Evolutionary conservation across 2,888 invertebrate species (phyloP), one percentile per base, ranked within the genome.

Genomic region (Griposia aprilina): DNA sequence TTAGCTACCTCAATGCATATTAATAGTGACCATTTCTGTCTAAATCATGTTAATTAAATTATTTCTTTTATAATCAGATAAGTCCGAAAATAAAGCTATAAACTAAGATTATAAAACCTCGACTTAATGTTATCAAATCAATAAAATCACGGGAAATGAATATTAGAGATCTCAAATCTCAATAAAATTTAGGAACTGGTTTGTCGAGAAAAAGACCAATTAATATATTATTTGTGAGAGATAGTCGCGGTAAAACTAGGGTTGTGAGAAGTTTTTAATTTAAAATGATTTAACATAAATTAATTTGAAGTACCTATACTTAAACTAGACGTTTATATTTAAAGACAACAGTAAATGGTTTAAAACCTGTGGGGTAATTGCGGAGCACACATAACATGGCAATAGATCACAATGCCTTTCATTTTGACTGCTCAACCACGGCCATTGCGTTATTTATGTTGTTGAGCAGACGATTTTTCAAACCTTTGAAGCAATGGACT

Each of bases 71-170:
- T 68, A 68, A 82, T 55, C 67, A 71, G 79, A 85, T 79, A 74
- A 82, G 41, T n/a, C 17, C 36, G 36, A 67, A 77, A 82, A 83
- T 83, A 74, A 76, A 83, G 76, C 65, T 15, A 83, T 87, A 87
- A 86, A 80, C n/a, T 72, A 17, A 82, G 65, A 72, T 76, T 73
- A 71, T 74, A 82, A 81, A 84, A 83, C 69, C 36, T 55, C 30
- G 4, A 15, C 65, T 81, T 83, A 67, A 78, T 78, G 76, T 81
- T 62, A 70, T 68, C 70, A 62, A 63, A 77, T 77, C 79, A 79
- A 87, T 87, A 86, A 88, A 88, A 87, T 81, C 82, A 83, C 59
- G 73, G 89, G 87, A 88, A 88, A 87, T 83, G 67, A 80, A 57
- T 68, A 48, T 77, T 77, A 45, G 20, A 78, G 77, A 77, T 80